A percentile compares a stretch with the other conserved stretches of the same genome.
These are phyloP conservation scores for Amphiprion percula DNA, from an alignment of 2,113 vertebrate species.

Conservation along the genomic window DNA sequence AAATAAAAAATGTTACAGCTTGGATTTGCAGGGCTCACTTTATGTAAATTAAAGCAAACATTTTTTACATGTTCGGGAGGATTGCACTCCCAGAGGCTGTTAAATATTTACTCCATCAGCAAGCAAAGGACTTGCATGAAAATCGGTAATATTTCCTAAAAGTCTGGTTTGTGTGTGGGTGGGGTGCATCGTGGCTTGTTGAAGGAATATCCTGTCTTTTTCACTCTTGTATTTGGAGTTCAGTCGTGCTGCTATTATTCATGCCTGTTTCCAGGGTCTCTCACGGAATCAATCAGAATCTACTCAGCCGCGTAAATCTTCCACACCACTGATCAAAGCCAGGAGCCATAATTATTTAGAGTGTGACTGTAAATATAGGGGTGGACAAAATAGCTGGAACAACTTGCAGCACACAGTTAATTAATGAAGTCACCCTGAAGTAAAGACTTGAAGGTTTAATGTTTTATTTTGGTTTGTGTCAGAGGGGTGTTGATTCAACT, in stretches of 20 bases:
- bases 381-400: not conserved
- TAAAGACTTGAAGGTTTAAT: not conserved
- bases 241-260: constrained; percentile 58
- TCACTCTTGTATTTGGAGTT: constrained; percentile 37
- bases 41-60: constrained; percentile 49
- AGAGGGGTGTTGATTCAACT: too few relatives aligned
- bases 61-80: constrained; percentile 27
- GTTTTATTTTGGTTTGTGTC: constrained; percentile 1
- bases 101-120: constrained; percentile 56
- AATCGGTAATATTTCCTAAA: constrained; percentile 54
- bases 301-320: constrained; percentile 32
- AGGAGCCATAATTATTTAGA: constrained; percentile 40
- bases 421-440: not conserved
- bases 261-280: constrained; percentile 41
- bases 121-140: constrained; percentile 28
- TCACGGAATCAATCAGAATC: constrained; percentile 55
- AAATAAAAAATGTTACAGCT: constrained; percentile 26
- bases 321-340: constrained; percentile 59
- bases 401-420: not conserved
- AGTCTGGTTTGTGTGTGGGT: constrained; percentile 39
- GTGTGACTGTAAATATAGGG: not conserved
- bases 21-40: constrained; percentile 6
- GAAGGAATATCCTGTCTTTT: constrained; percentile 44
- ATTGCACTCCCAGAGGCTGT: constrained; percentile 35
- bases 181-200: constrained; percentile 28